A percentile compares a stretch with the other conserved stretches of the same genome.
Conservation (phyloP, 1,140 invertebrate species). For the Diprion similis region DNA sequence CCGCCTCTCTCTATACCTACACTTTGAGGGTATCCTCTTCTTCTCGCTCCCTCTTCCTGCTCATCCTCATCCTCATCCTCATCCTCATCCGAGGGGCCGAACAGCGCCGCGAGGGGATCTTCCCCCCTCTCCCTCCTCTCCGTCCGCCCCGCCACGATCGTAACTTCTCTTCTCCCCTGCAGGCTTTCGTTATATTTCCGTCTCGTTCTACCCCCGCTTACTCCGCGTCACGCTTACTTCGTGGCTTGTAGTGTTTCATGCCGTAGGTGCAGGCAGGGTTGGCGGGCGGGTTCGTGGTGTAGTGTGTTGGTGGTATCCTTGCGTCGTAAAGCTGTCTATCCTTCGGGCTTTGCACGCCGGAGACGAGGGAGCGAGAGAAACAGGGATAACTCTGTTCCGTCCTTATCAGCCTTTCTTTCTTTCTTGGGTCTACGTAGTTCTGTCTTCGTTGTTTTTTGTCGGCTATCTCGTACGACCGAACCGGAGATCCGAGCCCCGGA, state of each 20-base stretch:
- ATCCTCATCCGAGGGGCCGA: not conserved
- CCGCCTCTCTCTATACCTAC: not conserved
- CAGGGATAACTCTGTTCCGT: not conserved
- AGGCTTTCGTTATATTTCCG: not conserved
- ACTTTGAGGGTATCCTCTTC: not conserved
- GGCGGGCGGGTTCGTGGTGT: conserved; percentile 11
- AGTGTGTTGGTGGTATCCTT: not conserved
- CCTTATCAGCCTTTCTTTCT: too few species aligned
- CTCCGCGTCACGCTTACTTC: not conserved
- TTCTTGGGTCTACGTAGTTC: too few species aligned
- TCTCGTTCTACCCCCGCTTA: not conserved
- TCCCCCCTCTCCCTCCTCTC: not conserved
- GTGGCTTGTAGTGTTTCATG: not conserved
- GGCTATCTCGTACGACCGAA: too few species aligned
- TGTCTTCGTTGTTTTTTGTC: too few species aligned
- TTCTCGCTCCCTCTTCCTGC: conserved; percentile 12
- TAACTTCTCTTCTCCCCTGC: conserved; percentile 18
- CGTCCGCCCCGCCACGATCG: conserved; percentile 6
- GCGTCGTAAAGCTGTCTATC: not conserved
- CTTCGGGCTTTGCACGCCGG: not conserved
- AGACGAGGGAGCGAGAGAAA: not conserved
- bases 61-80: not conserved
- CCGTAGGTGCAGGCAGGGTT: not conserved
- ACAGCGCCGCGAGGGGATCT: not conserved
- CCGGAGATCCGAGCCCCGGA: not conserved